Evolutionary conservation across 2,888 invertebrate species (phyloP).

Genomic region (Kryphioiulus occultus): DNA sequence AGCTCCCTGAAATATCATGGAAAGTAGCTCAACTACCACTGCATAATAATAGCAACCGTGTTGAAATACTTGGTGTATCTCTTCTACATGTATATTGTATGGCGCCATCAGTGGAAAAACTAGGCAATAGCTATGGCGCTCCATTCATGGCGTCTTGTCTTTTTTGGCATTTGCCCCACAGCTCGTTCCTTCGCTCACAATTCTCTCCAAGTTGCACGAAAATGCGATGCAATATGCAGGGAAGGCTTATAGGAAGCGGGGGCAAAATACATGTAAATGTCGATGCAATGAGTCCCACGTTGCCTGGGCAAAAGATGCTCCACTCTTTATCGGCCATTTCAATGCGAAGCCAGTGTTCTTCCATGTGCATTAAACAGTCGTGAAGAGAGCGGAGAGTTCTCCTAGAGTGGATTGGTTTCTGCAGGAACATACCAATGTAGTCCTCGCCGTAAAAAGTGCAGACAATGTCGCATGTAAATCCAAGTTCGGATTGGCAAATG

Average conservation of each 20-base stretch:
- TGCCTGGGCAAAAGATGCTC: background rate
- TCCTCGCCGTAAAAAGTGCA: background rate
- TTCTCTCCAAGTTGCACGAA: no score
- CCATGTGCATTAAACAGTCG: slow-evolving; percentile 35
- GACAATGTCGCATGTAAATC: background rate
- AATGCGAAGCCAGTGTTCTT: slow-evolving; percentile 14
- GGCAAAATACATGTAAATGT: background rate
- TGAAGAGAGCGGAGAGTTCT: slow-evolving; percentile 4
- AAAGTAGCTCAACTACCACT: no score
- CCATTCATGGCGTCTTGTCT: no score
- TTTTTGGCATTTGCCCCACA: no score
- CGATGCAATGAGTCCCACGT: background rate
- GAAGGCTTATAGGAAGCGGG: background rate
- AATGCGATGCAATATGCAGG: no score
- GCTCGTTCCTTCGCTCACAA: no score
- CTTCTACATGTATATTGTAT: no score
- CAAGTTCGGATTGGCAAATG: background rate
- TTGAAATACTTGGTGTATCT: no score
- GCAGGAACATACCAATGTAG: background rate
- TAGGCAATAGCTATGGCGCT: no score
- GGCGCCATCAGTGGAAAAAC: no score
- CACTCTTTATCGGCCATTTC: slow-evolving; percentile 13
- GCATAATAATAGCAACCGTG: no score
- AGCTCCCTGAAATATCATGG: no score
- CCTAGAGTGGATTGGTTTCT: background rate